These are phyloP conservation scores for Varecia variegata DNA, from an alignment of 2,797 vertebrate species.

Conservation along the genomic window DNA sequence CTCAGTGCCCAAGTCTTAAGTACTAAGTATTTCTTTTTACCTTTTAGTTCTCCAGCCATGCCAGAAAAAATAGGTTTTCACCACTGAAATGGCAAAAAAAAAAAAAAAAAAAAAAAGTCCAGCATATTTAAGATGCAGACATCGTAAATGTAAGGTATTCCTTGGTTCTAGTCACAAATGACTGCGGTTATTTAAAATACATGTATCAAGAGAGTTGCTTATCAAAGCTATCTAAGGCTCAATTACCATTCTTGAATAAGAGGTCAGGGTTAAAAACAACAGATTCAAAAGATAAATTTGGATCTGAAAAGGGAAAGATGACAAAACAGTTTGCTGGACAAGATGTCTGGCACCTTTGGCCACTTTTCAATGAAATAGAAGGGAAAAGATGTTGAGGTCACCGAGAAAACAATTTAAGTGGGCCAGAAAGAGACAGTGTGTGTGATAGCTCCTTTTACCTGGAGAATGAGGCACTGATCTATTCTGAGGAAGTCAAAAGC, in stretches of 20 bases:
- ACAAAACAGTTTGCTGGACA: slow-evolving; percentile 71
- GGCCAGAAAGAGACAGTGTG: slow-evolving; percentile 26
- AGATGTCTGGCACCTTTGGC: slow-evolving; percentile 50
- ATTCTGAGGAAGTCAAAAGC: not conserved
- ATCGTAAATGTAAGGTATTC: not conserved
- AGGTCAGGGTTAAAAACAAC: slow-evolving; percentile 76
- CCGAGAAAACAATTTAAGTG: slow-evolving; percentile 42
- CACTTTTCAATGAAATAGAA: slow-evolving; percentile 65
- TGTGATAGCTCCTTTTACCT: not conserved
- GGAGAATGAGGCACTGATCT: not conserved
- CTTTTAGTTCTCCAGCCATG: not conserved
- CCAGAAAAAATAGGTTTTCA: not conserved
- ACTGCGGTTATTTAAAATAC: slow-evolving; percentile 40
- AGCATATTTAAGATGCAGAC: slow-evolving; percentile 25
- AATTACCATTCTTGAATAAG: slow-evolving; percentile 70
- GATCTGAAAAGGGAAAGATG: slow-evolving; percentile 76
- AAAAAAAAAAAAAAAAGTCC: not conserved
- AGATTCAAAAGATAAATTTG: slow-evolving; percentile 73
- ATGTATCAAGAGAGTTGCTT: slow-evolving; percentile 33
- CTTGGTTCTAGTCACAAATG: not conserved
- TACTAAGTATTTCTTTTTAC: not conserved
- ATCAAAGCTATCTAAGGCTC: slow-evolving; percentile 41
- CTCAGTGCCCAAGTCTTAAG: not conserved
- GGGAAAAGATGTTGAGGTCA: slow-evolving; percentile 58
- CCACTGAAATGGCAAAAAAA: not conserved